These are phyloP conservation scores for Rhaphigaster nebulosa DNA, from an alignment of 2,888 invertebrate genomes.

Conservation along the genomic window DNA sequence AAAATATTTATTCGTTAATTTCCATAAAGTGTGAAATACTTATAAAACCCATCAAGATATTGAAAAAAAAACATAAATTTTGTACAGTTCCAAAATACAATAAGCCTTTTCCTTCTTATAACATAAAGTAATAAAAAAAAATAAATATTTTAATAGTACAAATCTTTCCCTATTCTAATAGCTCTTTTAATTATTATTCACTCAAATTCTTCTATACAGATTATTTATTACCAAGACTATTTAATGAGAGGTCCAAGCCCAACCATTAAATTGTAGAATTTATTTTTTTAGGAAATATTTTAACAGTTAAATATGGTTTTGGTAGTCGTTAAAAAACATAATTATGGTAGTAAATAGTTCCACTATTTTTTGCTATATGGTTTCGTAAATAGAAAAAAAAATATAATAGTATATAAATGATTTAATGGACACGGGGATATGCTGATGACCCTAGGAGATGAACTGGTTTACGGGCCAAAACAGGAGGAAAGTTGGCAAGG, in stretches of 20 bases:
- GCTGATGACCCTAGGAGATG: not conserved
- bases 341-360: not conserved
- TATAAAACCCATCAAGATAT: no score
- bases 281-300: not conserved
- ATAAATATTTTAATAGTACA: no score
- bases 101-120: no score
- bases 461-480: conserved; percentile 24
- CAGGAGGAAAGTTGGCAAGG: conserved; percentile 34
- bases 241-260: not conserved
- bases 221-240: not conserved
- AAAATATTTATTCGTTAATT: no score
- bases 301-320: not conserved
- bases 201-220: not conserved
- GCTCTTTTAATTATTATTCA: no score
- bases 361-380: not conserved
- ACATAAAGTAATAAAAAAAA: no score
- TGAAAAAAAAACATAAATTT: no score
- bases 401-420: not conserved
- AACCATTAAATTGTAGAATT: not conserved
- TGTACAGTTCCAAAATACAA: no score
- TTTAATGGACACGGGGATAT: not conserved
- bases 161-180: no score
- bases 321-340: not conserved
- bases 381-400: not conserved
- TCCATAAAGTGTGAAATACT: no score